phyloP scores from a whole-genome alignment of 2,113 vertebrate species.

The Abramis brama region DNA sequence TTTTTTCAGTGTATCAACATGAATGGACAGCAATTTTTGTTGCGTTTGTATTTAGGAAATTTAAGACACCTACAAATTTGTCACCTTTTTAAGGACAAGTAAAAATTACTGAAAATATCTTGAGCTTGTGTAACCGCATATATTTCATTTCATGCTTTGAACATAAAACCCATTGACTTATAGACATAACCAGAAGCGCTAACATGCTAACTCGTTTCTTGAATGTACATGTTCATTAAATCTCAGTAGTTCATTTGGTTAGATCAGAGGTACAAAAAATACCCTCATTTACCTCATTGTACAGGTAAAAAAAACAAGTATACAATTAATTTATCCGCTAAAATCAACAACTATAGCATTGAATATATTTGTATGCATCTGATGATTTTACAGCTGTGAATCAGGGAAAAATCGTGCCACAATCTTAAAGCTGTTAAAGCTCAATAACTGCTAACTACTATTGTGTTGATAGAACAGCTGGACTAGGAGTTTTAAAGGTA shows the following conservation, averaged over 20 bases:
- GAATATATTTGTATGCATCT: neutral
- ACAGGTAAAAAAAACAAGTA: neutral
- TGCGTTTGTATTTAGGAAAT: neutral
- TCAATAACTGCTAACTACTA: neutral
- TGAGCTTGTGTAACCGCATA: neutral
- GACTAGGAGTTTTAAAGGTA: neutral
- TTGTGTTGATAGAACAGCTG: neutral
- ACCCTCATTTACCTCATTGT: no score
- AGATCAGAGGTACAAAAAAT: neutral
- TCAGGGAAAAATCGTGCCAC: neutral
- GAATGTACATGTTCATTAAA: neutral
- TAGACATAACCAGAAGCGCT: neutral
- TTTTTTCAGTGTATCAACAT: no score
- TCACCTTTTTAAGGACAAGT: no score
- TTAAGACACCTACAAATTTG: neutral
- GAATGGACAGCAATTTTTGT: neutral
- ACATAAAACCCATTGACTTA: neutral
- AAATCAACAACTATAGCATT: neutral
- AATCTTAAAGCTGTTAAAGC: neutral
- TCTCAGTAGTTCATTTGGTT: neutral
- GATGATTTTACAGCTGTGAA: neutral
- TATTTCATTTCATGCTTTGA: neutral
- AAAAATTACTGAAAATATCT: neutral
- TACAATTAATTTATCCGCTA: neutral
- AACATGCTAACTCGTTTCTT: neutral